Evolutionary conservation across 2,113 vertebrate genomes (phyloP), one percentile per base, ranked within the genome.

Genomic region (Xerus inauris): DNA sequence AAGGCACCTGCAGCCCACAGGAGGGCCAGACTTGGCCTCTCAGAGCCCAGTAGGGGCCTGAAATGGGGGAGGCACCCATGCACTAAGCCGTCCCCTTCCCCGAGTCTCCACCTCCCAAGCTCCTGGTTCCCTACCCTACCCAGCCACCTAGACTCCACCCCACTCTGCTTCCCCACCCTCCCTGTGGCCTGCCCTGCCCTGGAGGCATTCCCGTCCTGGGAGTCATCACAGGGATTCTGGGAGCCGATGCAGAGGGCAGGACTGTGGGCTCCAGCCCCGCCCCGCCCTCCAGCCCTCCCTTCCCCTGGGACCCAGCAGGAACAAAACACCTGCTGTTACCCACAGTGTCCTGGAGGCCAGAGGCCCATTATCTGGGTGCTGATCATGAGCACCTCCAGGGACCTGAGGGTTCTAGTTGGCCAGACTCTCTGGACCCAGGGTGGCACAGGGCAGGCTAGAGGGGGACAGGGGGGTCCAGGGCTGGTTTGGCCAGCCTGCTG

Each of bases 1-100:
- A 3, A 35, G 11, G 57, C 3, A 0, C 4, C 59, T 40, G 30
- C 0, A 10, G 38, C 5, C 0, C 14, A 0, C 2, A 20, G 26
- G 4, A 42, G 42, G 0, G 13, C 20, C 13, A 5, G 59, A 16
- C 13, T 0, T 5, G 42, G 65, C 30, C 3, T 0, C 17, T 28
- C 54, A 32, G 1, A 12, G 59, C 30, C 57, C 65, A 13, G 14
- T n/a, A 38, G 12, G 35, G 28, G 84, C 45, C 47, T 26, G 38
- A 45, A 40, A 30, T 71, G 38, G n/a, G n/a, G 62, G 54, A 57
- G 16, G 13, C 13, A 32, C 14, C 35, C 47, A 49, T 8, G 28
- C 42, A 47, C 57, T 17, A 76, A n/a, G 57, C 6, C 3, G 22
- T 26, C 40, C 8, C 28, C 13, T 65, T 10, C 12, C 65, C 30